Percentiles rank a stretch among this genome's conserved stretches.
Evolutionary conservation across 2,113 vertebrate species (phyloP).

Genomic region (Rousettus leschenaultii): DNA sequence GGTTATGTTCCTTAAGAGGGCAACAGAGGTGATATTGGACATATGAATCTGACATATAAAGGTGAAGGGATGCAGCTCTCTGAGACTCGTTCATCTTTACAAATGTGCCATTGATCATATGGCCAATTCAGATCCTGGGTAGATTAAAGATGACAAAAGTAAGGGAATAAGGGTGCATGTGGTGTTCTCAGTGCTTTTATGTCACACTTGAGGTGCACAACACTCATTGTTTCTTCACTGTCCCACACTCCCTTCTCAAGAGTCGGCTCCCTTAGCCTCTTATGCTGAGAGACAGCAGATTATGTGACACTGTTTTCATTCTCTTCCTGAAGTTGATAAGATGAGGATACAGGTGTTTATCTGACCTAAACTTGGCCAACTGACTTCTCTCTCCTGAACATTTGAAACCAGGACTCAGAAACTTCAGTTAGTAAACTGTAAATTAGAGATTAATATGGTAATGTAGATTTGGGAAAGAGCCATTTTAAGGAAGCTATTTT

Average conservation of each 20-base stretch:
- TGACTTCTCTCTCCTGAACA: not conserved
- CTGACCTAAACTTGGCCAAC: not conserved
- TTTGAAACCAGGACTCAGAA: slow-evolving; percentile 10
- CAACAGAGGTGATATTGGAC: not conserved
- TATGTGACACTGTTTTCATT: not conserved
- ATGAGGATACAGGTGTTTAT: not conserved
- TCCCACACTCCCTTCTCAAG: not conserved
- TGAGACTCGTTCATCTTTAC: not conserved
- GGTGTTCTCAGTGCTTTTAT: not conserved
- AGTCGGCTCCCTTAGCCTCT: not conserved
- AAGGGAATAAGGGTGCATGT: not conserved
- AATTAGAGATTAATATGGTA: slow-evolving; percentile 23
- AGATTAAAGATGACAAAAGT: not conserved
- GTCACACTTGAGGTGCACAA: not conserved
- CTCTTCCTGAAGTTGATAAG: not conserved
- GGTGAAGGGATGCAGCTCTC: not conserved
- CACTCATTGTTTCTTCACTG: not conserved
- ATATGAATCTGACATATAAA: not conserved
- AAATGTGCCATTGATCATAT: not conserved
- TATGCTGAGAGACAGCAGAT: not conserved
- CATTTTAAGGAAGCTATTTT: slow-evolving; percentile 27
- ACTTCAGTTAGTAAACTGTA: not conserved
- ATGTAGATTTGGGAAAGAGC: not conserved
- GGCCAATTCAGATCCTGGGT: not conserved
- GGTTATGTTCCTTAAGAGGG: not conserved